Conservation (phyloP, 2,113 vertebrate genomes). For the Turdus rufiventris region DNA sequence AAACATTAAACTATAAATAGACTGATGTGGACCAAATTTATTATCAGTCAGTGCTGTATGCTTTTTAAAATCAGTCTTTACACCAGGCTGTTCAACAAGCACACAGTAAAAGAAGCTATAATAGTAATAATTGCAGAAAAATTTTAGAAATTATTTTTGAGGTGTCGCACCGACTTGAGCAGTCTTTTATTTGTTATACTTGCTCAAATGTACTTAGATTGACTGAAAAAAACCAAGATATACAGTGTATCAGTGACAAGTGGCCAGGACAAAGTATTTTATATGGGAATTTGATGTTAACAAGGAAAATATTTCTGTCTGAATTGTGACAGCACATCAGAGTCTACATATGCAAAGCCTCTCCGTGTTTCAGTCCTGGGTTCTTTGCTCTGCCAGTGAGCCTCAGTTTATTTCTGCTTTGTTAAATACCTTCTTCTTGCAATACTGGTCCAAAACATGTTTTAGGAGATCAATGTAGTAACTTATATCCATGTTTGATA, state of each 20-base stretch:
- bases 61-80: slow-evolving; percentile 26
- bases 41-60: slow-evolving; percentile 1
- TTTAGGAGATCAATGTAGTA: neutral
- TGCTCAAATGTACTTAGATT: slow-evolving; percentile 15
- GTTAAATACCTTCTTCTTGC: neutral
- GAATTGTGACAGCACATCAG: neutral
- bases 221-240: slow-evolving; percentile 56
- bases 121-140: slow-evolving; percentile 33
- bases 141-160: slow-evolving; percentile 41
- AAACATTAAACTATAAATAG: slow-evolving; percentile 57
- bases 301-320: neutral
- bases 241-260: neutral
- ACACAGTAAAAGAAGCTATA: slow-evolving; percentile 30
- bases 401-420: neutral
- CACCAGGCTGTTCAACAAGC: slow-evolving; percentile 3
- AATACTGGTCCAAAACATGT: neutral
- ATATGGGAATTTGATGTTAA: neutral
- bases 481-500: neutral
- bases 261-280: slow-evolving; percentile 37
- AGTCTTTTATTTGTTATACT: slow-evolving; percentile 52
- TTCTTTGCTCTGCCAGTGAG: neutral
- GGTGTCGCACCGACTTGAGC: slow-evolving; percentile 28
- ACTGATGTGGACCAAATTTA: slow-evolving; percentile 7
- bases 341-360: neutral
- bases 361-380: neutral